Evolutionary conservation across 2,113 vertebrate species (phyloP), one percentile per base, ranked within the genome.

Genomic region (Monopterus albus): DNA sequence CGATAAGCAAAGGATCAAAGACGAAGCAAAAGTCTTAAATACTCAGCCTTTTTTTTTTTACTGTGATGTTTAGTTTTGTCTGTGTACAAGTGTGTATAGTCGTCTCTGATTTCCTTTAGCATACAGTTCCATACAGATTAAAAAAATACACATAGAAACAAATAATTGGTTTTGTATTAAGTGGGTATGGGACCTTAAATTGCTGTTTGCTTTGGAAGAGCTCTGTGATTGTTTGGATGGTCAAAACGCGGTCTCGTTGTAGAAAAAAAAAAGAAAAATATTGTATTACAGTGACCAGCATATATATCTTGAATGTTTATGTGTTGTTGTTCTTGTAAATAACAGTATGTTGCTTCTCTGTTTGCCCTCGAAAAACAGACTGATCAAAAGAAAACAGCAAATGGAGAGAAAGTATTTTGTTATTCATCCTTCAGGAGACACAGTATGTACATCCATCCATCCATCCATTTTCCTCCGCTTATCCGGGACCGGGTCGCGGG

Each of bases 311-410:
- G 31, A 88, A 70, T 81, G 93, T 94, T 86, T 86, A 87, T 92
- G 92, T 91, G 92, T 93, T 90, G 85, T 88, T 84, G 93, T 95
- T 89, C 85, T 87, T 96, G 94, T 96, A 96, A 95, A 96, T 95
- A 91, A 89, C 64, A 26, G 64, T 74, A 47, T 85, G 91, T 93
- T 78, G 81, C 89, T 88, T 87, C 84, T 85, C 90, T 79, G 88
- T 91, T 92, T 93, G 90, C 82, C 85, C 81, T 71, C 81, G 75
- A 89, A 93, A 89, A 85, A 84, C 73, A 61, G 46, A 87, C 86
- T 87, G 85, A 86, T 89, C 20, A 28, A 56, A 72, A 80, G 53
- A 71, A 90, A 72, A 46, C n/a, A 29, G 65, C 55, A 72, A 79
- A 82, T 58, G 76, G 75, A 81, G 88, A 92, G 42, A 90, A 89